Evolutionary conservation across 2,888 invertebrate genomes (phyloP), one percentile per base, ranked within the genome.

Genomic region (Nephrocerus scutellatus): DNA sequence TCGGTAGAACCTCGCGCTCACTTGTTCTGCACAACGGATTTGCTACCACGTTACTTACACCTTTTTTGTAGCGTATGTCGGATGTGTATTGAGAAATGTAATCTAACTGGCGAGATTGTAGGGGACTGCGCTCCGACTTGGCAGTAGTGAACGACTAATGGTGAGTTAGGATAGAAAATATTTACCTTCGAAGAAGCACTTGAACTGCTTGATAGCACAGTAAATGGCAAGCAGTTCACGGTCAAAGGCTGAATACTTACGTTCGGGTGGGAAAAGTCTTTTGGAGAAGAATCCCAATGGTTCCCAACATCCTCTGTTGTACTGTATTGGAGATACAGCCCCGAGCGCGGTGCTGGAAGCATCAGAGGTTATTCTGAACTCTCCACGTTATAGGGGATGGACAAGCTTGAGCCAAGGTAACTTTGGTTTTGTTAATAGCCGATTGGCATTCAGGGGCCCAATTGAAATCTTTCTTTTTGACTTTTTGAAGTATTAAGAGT

Each of bases 191-290:
- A 41, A 30, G 12, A 30, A 36, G 22, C 26, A 41, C 6, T 39
- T 30, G 16, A 46, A 43, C 26, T 41, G 30, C 16, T 26, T 26
- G 9, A 46, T 41, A 2, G 39, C 36, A 6, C 21, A 3, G 23
- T 40, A 43, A 18, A 46, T 39, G 5, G 39, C 41, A 14, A 25
- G 12, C 2, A 45, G 26, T 14, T 44, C 44, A 2, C 39, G 33
- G 13, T 45, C 44, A n/a, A 33, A 44, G 12, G 41, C 29, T 15
- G 30, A 36, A 10, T 41, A 41, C 5, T 39, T 32, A 9, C 32
- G 29, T 26, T 44, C 41, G 0, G 39, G 36, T 29, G 33, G 4
- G 2, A 14, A 33, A 19, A 44, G 41, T 15, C 38, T 44, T 24
- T 32, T 26, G 3, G 30, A 32, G 29, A 29, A 41, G 13, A 38